Conservation (phyloP, 2,888 invertebrate genomes). For the Opisthograptis luteolata region DNA sequence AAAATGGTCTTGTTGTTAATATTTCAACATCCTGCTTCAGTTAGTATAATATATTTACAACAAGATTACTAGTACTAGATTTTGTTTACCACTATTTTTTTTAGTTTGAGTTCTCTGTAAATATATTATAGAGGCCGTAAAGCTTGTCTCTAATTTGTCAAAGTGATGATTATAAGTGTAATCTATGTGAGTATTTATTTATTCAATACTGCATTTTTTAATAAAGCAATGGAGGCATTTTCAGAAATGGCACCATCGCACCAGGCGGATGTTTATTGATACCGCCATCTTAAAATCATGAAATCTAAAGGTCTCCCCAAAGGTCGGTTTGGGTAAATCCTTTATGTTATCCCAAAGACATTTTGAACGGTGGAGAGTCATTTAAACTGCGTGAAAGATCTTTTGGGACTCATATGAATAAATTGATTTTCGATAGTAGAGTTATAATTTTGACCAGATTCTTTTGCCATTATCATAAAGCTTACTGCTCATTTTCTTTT, state of each 20-base stretch:
- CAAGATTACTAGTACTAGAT: too few species aligned
- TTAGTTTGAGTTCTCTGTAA: too few species aligned
- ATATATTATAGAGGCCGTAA: too few species aligned
- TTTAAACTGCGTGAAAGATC: slow-evolving; percentile 17
- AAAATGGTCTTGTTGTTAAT: slow-evolving; percentile 16
- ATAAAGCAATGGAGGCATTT: too few species aligned
- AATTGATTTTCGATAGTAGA: slow-evolving; percentile 22
- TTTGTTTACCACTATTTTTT: not conserved
- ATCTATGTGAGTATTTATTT: too few species aligned
- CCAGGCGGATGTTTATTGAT: not conserved
- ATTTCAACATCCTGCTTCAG: too few species aligned
- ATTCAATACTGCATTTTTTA: too few species aligned
- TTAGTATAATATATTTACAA: too few species aligned
- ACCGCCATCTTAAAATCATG: slow-evolving; percentile 12
- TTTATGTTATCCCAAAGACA: slow-evolving; percentile 24
- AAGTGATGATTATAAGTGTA: too few species aligned
- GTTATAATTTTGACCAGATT: slow-evolving; percentile 9
- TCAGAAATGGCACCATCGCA: not conserved
- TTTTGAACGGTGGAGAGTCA: slow-evolving; percentile 20
- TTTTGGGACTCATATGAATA: slow-evolving; percentile 25
- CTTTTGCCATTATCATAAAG: too few species aligned
- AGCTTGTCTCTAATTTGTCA: too few species aligned
- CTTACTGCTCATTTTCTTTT: too few species aligned
- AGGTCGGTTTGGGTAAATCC: slow-evolving; percentile 21
- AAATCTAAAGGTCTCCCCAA: slow-evolving; percentile 12